Evolutionary conservation across 2,888 invertebrate genomes (phyloP), one percentile per base, ranked within the genome.

Genomic region (Netelia virgata): DNA sequence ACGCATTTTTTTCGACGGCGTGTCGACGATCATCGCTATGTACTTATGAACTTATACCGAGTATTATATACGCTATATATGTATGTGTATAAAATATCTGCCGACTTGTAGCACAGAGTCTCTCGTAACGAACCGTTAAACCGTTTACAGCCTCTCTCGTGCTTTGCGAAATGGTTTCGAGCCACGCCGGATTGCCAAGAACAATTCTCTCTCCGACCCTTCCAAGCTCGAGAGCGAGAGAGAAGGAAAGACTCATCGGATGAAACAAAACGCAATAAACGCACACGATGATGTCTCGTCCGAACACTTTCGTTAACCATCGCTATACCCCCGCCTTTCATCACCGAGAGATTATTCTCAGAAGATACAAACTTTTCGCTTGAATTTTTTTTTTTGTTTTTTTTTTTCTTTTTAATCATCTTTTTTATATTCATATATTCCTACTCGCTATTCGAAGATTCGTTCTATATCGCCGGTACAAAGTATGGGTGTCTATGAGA

Each of bases 51-150:
- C 68, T 64, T 76, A 43, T 43, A 64, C 14, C 36, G 18, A 16
- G 43, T 18, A 41, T 28, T 64, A 53, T 50, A 64, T n/a, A 23
- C 55, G 36, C 36, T 18, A 43, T 73, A 14, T 43, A 3, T 36
- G 5, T 47, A 43, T 57, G 16, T 57, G 55, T 47, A 43, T 57
- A 10, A n/a, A 43, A 20, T 68, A 55, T 16, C 53, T 36, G 8
- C 43, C 50, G 57, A 57, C 57, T 57, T 18, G 57, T 18, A 43
- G 50, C 55, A 63, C 50, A 53, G 76, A 73, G 73, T 59, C 59
- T 63, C 83, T 87, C 78, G 83, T 86, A 87, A 87, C 86, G 85
- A 88, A 87, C 82, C 87, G 87, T 86, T 85, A 86, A 86, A 87
- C 73, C 86, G 86, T 86, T 88, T 86, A 86, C 83, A 83, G 78